Evolutionary conservation across 1,140 invertebrate species (phyloP).

Genomic region (Oreohelix idahoensis): DNA sequence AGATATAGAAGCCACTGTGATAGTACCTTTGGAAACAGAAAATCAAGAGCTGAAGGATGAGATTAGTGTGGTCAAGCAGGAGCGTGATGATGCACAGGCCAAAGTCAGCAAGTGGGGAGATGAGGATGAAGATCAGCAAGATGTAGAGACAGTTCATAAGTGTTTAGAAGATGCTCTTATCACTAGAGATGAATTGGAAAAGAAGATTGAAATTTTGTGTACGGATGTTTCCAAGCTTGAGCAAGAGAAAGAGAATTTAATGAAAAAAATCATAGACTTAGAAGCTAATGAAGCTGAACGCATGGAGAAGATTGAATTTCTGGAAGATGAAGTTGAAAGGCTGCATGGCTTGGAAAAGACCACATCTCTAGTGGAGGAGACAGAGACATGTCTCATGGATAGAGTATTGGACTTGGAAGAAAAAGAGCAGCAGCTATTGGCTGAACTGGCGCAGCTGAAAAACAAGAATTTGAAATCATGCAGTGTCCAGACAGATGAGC

Average conservation of each 20-base stretch:
- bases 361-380: slow-evolving; percentile 52
- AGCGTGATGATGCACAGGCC: slow-evolving; percentile 37
- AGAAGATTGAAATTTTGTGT: slow-evolving; percentile 32
- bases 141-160: slow-evolving; percentile 21
- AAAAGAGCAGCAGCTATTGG: slow-evolving; percentile 44
- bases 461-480: not conserved
- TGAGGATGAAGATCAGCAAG: slow-evolving; percentile 31
- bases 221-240: slow-evolving; percentile 30
- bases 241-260: slow-evolving; percentile 15
- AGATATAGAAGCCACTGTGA: slow-evolving; percentile 45
- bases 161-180: slow-evolving; percentile 35
- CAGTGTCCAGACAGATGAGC: not conserved
- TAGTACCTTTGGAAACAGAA: slow-evolving; percentile 46
- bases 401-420: slow-evolving; percentile 67
- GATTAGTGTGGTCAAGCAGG: slow-evolving; percentile 32
- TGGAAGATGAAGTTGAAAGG: slow-evolving; percentile 49
- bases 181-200: slow-evolving; percentile 34
- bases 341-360: slow-evolving; percentile 42
- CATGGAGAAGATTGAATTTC: slow-evolving; percentile 27
- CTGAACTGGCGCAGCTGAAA: slow-evolving; percentile 15
- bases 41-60: slow-evolving; percentile 48
- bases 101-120: slow-evolving; percentile 9
- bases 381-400: slow-evolving; percentile 67
- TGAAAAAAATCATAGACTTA: slow-evolving; percentile 17
- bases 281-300: slow-evolving; percentile 2